These are phyloP conservation scores for Tipula unca DNA, from an alignment of 2,888 invertebrate genomes.

Conservation along the genomic window DNA sequence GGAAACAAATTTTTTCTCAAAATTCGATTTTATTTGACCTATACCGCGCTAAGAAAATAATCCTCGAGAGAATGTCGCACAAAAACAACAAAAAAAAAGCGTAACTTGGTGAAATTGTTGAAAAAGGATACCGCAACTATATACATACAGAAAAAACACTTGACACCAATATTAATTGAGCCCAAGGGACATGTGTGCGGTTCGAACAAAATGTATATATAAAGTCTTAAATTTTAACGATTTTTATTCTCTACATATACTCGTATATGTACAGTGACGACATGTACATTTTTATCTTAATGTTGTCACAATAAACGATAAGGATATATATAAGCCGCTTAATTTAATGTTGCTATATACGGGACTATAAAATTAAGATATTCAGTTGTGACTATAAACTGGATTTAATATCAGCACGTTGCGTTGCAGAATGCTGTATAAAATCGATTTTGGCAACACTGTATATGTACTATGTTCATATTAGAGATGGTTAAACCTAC, in stretches of 20 bases:
- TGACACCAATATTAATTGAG: not conserved
- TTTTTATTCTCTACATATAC: not conserved
- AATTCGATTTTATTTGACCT: not conserved
- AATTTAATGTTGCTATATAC: not conserved
- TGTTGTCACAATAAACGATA: not conserved
- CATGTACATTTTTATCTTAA: not conserved
- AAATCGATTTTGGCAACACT: not conserved
- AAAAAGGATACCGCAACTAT: not conserved
- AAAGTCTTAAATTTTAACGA: not conserved
- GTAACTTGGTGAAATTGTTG: not conserved
- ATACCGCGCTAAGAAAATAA: not conserved
- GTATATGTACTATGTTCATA: not conserved
- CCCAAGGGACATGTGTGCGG: not conserved
- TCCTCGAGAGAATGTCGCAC: not conserved
- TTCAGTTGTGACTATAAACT: not conserved
- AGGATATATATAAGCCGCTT: not conserved
- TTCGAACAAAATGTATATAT: not conserved
- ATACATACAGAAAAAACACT: not conserved
- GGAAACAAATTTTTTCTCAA: not conserved
- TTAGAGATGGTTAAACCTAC: not conserved
- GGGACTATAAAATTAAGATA: not conserved
- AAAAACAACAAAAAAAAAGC: not conserved
- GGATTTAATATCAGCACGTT: not conserved
- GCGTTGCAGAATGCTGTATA: not conserved
- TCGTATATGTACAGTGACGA: not conserved